These are phyloP conservation scores for Tychaedon coryphoeus DNA, from an alignment of 2,113 vertebrate genomes.

Conservation along the genomic window DNA sequence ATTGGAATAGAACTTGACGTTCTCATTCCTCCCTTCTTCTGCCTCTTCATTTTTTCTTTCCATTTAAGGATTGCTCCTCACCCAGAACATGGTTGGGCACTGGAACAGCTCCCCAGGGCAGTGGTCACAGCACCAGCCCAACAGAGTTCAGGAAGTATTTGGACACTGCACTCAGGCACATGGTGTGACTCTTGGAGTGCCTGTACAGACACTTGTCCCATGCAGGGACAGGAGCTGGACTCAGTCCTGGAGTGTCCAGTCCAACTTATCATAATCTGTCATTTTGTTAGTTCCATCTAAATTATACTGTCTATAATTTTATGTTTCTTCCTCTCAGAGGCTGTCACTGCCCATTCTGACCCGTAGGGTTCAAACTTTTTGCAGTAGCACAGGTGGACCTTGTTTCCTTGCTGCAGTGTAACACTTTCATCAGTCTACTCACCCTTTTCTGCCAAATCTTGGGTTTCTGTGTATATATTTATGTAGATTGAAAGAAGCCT, in stretches of 20 bases:
- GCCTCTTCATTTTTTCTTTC: neutral
- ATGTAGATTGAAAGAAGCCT: neutral
- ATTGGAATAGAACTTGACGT: neutral
- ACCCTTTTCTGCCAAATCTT: neutral
- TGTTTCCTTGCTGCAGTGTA: neutral
- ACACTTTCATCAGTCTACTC: neutral
- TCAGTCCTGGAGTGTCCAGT: no score
- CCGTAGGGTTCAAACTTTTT: neutral
- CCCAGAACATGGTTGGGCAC: fast-evolving
- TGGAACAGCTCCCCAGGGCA: neutral
- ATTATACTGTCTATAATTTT: neutral
- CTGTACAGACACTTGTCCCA: no score
- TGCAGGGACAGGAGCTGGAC: no score
- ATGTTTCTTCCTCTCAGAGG: neutral
- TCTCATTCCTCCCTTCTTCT: neutral
- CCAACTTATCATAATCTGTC: no score
- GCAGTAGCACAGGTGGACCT: neutral
- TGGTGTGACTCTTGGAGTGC: neutral
- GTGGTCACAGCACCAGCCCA: neutral
- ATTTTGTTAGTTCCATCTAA: neutral
- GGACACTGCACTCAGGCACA: neutral
- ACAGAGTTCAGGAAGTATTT: neutral
- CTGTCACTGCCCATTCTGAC: fast-evolving
- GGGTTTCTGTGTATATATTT: neutral
- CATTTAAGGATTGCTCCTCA: neutral